Conservation (phyloP, 2,797 vertebrate species). For the Falco naumanni region DNA sequence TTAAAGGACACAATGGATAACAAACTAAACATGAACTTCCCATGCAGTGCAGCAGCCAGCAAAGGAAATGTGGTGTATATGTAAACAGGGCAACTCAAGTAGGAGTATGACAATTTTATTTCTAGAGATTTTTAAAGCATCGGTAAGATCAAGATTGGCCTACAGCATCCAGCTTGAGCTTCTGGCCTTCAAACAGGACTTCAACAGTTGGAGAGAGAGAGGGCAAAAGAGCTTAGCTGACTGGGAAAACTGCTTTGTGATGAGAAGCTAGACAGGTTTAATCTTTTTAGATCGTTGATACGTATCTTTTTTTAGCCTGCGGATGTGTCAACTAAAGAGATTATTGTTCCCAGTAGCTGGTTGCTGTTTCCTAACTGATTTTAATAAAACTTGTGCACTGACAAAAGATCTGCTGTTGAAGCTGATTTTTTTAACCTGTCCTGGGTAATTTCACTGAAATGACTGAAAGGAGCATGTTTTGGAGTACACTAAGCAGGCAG, state of each 20-base stretch:
- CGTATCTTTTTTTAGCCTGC: not conserved
- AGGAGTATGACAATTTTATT: not conserved
- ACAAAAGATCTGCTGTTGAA: not conserved
- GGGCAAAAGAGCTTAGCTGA: not conserved
- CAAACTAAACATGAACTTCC: not conserved
- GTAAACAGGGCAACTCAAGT: not conserved
- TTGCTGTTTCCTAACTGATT: not conserved
- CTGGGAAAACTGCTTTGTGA: not conserved
- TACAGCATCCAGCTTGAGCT: not conserved
- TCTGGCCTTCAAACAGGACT: not conserved
- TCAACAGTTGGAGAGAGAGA: not conserved
- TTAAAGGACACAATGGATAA: not conserved
- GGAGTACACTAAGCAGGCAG: not conserved
- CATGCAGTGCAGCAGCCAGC: not conserved
- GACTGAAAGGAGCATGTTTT: not conserved
- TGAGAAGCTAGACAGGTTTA: not conserved
- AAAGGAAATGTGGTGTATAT: fast-evolving
- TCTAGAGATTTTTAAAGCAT: not conserved
- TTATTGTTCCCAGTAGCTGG: fast-evolving
- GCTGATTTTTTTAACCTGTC: not conserved
- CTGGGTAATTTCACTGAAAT: not conserved
- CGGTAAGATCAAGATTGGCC: not conserved
- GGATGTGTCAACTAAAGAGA: not conserved
- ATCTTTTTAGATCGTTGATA: not conserved
- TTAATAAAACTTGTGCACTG: not conserved